phyloP scores from a whole-genome alignment of 2,797 vertebrate genomes.

The Amphiprion clarkii region DNA sequence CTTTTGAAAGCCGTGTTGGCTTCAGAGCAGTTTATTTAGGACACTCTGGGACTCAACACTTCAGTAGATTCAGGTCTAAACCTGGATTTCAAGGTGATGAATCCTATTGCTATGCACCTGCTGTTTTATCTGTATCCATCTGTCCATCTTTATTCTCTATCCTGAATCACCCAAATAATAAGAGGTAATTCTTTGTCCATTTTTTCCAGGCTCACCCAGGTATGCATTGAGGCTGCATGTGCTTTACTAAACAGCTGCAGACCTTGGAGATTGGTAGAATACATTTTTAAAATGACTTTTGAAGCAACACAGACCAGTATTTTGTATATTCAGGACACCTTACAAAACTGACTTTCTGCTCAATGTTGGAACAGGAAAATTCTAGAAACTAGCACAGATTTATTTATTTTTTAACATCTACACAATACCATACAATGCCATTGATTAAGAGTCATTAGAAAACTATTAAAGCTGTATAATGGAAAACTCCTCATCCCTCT shows the following conservation, averaged over 20 bases:
- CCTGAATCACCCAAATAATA: conserved; percentile 56
- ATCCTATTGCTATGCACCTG: conserved; percentile 64
- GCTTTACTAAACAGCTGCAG: not conserved
- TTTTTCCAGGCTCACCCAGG: not conserved
- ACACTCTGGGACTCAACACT: conserved; percentile 65
- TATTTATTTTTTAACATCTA: too few species aligned
- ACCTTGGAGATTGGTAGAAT: too few species aligned
- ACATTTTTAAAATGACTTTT: not conserved
- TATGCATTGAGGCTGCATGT: not conserved
- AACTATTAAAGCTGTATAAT: conserved; percentile 54
- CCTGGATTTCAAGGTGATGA: conserved; percentile 72
- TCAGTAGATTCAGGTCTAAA: conserved; percentile 71
- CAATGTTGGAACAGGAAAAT: not conserved
- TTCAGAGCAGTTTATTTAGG: conserved; percentile 69
- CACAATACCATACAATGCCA: conserved; percentile 7
- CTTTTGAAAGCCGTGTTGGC: conserved; percentile 52
- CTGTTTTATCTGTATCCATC: conserved; percentile 65
- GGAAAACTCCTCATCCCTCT: conserved; percentile 51
- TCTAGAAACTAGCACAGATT: not conserved
- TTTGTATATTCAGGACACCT: conserved; percentile 12
- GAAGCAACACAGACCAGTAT: not conserved
- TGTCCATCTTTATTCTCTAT: conserved; percentile 60
- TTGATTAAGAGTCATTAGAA: conserved; percentile 42
- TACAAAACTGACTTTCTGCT: not conserved
- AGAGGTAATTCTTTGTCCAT: conserved; percentile 22